phyloP scores from a whole-genome alignment of 2,888 invertebrate species.

The Nemotelus nigrinus region DNA sequence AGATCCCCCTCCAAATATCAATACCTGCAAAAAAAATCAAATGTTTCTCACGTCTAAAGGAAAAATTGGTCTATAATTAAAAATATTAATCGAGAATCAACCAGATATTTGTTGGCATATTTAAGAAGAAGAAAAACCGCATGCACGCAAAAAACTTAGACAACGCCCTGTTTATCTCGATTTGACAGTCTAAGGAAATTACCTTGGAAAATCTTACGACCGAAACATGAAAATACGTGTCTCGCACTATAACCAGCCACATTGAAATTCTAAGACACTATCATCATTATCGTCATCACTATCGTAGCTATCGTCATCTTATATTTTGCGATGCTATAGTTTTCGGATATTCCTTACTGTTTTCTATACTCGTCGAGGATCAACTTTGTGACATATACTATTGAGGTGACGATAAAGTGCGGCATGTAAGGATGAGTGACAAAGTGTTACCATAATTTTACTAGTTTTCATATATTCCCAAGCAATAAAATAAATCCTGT shows the following conservation, averaged over 20 bases:
- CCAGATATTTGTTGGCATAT: slow-evolving; percentile 3
- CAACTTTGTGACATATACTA: slow-evolving; percentile 9
- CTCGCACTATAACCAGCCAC: neutral
- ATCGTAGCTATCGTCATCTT: slow-evolving; percentile 37
- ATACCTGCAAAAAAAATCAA: no score
- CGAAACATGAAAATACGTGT: slow-evolving; percentile 8
- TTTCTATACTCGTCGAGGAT: slow-evolving; percentile 31
- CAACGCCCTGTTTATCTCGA: slow-evolving; percentile 36
- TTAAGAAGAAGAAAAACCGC: neutral
- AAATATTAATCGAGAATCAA: no score
- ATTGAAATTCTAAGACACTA: slow-evolving; percentile 22
- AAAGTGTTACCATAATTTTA: slow-evolving; percentile 9
- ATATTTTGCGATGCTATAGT: slow-evolving; percentile 41
- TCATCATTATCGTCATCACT: slow-evolving; percentile 34
- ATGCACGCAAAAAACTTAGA: neutral
- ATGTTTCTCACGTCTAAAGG: neutral
- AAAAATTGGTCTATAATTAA: neutral
- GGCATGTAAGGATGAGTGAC: neutral
- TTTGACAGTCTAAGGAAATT: slow-evolving; percentile 23
- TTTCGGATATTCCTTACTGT: slow-evolving; percentile 38
- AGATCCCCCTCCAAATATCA: neutral
- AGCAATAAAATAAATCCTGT: no score
- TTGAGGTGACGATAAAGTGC: slow-evolving; percentile 13
- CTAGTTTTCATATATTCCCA: no score
- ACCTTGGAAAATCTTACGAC: slow-evolving; percentile 30